A percentile compares a stretch with the other conserved stretches of the same genome.
phyloP scores from a whole-genome alignment of 2,888 invertebrate genomes.

The Tanytarsus gracilentus region DNA sequence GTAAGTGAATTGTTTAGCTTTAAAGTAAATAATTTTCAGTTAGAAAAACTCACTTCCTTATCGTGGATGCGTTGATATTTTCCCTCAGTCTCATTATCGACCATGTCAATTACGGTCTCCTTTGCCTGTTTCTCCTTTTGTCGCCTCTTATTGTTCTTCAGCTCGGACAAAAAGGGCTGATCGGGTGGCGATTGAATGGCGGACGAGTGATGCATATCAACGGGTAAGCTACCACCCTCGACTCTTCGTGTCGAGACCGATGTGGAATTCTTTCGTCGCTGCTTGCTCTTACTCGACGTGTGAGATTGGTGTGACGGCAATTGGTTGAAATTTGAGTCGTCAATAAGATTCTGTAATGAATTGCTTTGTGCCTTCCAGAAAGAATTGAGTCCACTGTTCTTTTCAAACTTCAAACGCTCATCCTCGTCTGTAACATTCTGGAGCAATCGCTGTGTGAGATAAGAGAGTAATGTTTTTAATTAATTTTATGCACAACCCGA shows the following conservation, averaged over 20 bases:
- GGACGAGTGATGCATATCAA: conserved; percentile 48
- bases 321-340: conserved; percentile 37
- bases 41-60: conserved; percentile 35
- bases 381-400: conserved; percentile 41
- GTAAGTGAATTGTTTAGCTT: neutral
- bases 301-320: conserved; percentile 21
- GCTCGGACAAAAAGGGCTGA: conserved; percentile 34
- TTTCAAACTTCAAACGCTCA: conserved; percentile 30
- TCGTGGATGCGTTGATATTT: conserved; percentile 27
- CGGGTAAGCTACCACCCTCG: conserved; percentile 56
- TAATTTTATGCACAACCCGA: neutral
- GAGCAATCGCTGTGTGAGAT: conserved; percentile 54
- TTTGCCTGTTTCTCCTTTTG: conserved; percentile 35
- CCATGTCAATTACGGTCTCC: conserved; percentile 45
- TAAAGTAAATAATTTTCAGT: neutral
- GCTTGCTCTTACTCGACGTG: conserved; percentile 31
- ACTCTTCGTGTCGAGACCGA: conserved; percentile 47
- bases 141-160: conserved; percentile 26
- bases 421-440: conserved; percentile 66
- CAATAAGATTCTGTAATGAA: conserved; percentile 53
- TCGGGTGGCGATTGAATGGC: conserved; percentile 31
- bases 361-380: conserved; percentile 48
- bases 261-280: conserved; percentile 40
- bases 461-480: neutral
- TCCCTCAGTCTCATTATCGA: conserved; percentile 33